Percentiles rank a stretch among this genome's conserved stretches.
Conservation (phyloP, 2,797 vertebrate genomes). For the Oreortyx pictus region DNA sequence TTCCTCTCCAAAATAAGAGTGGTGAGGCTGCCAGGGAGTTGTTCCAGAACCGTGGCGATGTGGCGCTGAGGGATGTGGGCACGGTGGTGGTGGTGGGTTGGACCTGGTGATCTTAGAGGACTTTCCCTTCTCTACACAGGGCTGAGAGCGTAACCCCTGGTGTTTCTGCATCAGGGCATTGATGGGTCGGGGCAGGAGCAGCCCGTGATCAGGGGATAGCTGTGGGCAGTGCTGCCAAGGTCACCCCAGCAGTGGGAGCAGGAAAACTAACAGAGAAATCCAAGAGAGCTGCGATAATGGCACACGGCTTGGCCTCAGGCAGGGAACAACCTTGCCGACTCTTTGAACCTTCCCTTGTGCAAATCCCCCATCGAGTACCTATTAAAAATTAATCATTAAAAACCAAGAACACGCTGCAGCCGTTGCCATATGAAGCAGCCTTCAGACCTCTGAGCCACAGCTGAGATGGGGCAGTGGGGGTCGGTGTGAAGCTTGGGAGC, state of each 20-base stretch:
- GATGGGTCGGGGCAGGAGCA: background rate
- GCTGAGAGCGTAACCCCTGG: background rate
- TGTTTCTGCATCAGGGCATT: background rate
- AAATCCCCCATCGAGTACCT: background rate
- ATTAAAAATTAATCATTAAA: background rate
- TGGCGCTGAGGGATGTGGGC: too few relatives aligned
- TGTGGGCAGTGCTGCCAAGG: background rate
- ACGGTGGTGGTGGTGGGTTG: too few relatives aligned
- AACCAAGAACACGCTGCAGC: background rate
- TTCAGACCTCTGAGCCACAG: background rate
- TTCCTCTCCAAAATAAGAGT: too few relatives aligned
- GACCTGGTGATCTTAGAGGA: too few relatives aligned
- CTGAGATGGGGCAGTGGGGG: background rate
- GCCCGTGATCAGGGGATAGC: background rate
- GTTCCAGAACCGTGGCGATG: too few relatives aligned
- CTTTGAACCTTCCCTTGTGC: background rate
- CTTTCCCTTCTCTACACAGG: too few relatives aligned
- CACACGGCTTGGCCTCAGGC: background rate
- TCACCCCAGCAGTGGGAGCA: background rate
- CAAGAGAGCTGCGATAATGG: background rate
- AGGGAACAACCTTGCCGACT: slow-evolving; percentile 1
- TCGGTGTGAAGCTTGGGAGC: fast-evolving
- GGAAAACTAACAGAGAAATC: background rate
- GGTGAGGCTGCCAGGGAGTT: too few relatives aligned
- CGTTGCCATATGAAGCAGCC: background rate